phyloP scores from a whole-genome alignment of 2,113 vertebrate species.

The Tetrax tetrax region DNA sequence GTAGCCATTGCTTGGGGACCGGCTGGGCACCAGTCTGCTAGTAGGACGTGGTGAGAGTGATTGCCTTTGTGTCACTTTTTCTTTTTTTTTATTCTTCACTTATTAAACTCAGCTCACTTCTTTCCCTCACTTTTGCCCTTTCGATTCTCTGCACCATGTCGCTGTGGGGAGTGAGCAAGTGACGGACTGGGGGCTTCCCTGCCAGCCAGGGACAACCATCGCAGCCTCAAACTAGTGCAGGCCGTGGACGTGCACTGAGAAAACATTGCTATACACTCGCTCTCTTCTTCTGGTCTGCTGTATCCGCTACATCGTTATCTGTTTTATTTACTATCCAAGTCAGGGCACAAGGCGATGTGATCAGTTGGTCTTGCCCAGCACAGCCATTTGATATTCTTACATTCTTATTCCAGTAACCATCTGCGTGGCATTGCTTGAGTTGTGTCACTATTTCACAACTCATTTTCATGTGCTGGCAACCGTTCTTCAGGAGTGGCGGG shows the following conservation, averaged over 20 bases:
- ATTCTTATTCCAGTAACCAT: background rate
- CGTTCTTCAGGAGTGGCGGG: background rate
- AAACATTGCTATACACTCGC: too few relatives aligned
- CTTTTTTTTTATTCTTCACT: background rate
- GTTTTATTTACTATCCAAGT: background rate
- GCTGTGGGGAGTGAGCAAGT: background rate
- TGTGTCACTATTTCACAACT: background rate
- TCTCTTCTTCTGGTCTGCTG: background rate
- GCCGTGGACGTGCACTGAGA: background rate
- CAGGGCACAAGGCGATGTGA: background rate
- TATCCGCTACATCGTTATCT: background rate
- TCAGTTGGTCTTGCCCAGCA: background rate
- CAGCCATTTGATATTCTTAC: background rate
- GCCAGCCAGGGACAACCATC: background rate
- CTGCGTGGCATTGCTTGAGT: background rate
- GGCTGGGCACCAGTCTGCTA: background rate
- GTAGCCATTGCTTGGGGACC: rapidly evolving
- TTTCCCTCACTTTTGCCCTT: background rate
- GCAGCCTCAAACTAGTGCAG: background rate
- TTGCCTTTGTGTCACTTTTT: background rate
- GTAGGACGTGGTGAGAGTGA: background rate
- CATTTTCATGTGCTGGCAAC: background rate
- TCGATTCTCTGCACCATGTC: background rate
- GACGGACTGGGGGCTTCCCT: background rate
- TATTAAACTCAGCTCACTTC: background rate